phyloP scores from a whole-genome alignment of 2,888 invertebrate species.

The Pollenia griseotomentosa region DNA sequence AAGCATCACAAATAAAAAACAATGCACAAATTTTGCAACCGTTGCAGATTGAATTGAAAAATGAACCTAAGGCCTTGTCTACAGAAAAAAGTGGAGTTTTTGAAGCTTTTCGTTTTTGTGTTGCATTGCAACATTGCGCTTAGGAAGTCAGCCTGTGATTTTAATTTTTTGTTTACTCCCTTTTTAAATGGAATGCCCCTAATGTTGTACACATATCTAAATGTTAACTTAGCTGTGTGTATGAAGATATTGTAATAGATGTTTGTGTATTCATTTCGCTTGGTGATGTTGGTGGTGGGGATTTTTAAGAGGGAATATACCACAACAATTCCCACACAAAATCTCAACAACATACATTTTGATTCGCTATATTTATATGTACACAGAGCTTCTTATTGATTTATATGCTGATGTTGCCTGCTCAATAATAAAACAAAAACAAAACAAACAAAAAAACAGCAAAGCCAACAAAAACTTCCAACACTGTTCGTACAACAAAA shows the following conservation, averaged over 20 bases:
- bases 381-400: slow-evolving; percentile 81
- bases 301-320: slow-evolving; percentile 55
- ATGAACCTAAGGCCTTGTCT: too few relatives aligned
- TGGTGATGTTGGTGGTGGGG: slow-evolving; percentile 39
- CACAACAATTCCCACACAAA: slow-evolving; percentile 81
- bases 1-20: too few relatives aligned
- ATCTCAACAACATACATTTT: slow-evolving; percentile 76
- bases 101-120: too few relatives aligned
- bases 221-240: slow-evolving; percentile 1
- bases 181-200: neutral
- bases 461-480: slow-evolving; percentile 15
- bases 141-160: too few relatives aligned
- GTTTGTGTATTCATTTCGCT: slow-evolving; percentile 21
- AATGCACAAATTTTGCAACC: too few relatives aligned
- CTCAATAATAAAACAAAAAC: slow-evolving; percentile 64
- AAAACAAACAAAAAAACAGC: slow-evolving; percentile 9
- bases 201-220: neutral
- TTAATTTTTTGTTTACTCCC: too few relatives aligned
- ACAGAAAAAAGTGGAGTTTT: too few relatives aligned
- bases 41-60: too few relatives aligned
- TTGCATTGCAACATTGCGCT: too few relatives aligned
- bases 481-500: slow-evolving; percentile 36
- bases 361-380: slow-evolving; percentile 64
- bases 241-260: slow-evolving; percentile 3
- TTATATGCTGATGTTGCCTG: slow-evolving; percentile 77